phyloP scores from a whole-genome alignment of 2,888 invertebrate genomes.

The Oscheius sp. region DNA sequence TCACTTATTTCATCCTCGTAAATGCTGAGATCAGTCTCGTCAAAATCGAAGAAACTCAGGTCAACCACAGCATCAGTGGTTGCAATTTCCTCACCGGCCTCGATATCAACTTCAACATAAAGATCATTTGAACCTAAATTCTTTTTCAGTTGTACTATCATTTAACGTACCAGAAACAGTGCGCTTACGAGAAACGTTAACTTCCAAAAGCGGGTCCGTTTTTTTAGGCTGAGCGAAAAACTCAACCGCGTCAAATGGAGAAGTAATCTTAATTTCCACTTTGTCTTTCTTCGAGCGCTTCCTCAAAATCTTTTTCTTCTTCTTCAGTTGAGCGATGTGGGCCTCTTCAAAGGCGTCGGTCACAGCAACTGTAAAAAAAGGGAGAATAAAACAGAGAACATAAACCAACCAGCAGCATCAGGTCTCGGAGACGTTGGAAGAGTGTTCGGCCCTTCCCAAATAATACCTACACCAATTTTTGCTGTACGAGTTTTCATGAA shows the following conservation, averaged over 20 bases:
- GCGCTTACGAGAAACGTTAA: constrained; percentile 40
- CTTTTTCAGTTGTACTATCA: not conserved
- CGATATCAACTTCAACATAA: constrained; percentile 58
- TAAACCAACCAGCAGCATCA: constrained; percentile 26
- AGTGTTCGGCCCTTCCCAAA: constrained; percentile 43
- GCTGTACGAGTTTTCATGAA: constrained; percentile 54
- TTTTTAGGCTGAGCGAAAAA: constrained; percentile 25
- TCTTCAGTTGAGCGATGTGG: constrained; percentile 45
- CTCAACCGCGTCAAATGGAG: constrained; percentile 26
- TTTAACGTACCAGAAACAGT: constrained; percentile 38
- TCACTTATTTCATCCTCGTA: constrained; percentile 49
- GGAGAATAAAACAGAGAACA: not conserved
- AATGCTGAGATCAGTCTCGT: constrained; percentile 56
- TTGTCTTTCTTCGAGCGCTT: constrained; percentile 41
- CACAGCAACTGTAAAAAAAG: constrained; percentile 39
- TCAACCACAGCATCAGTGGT: constrained; percentile 61
- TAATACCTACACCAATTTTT: constrained; percentile 58
- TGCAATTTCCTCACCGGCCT: constrained; percentile 59
- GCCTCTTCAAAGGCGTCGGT: constrained; percentile 41
- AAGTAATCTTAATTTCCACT: constrained; percentile 33
- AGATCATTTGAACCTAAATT: constrained; percentile 50
- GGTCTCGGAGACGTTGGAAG: constrained; percentile 20
- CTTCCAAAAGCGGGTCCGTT: constrained; percentile 26
- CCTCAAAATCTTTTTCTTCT: constrained; percentile 46
- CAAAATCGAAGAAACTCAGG: constrained; percentile 59